Conservation (phyloP, 2,888 invertebrate genomes). For the Eudemis profundana region DNA sequence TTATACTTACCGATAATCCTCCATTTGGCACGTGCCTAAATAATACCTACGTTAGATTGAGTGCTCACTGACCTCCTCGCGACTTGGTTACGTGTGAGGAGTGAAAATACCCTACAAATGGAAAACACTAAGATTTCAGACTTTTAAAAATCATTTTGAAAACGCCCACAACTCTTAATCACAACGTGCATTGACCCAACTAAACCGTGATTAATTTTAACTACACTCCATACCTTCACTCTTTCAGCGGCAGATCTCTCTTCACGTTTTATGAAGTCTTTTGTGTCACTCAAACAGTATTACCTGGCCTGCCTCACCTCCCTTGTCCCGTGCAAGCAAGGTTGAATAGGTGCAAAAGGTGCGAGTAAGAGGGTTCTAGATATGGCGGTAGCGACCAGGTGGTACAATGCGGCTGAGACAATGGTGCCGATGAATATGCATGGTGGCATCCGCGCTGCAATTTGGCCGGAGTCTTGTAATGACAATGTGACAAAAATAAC, state of each 20-base stretch:
- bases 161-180: slow-evolving; percentile 22
- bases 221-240: slow-evolving; percentile 58
- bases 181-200: slow-evolving; percentile 39
- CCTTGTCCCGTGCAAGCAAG: neutral
- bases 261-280: slow-evolving; percentile 73
- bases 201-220: slow-evolving; percentile 50
- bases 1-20: too few species aligned
- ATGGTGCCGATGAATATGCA: slow-evolving; percentile 79
- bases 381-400: slow-evolving; percentile 60
- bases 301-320: slow-evolving; percentile 50
- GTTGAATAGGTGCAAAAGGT: slow-evolving; percentile 5
- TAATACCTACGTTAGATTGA: too few species aligned
- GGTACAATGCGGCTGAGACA: slow-evolving; percentile 77
- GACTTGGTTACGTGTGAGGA: too few species aligned
- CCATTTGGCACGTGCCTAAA: too few species aligned
- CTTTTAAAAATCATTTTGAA: neutral
- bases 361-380: slow-evolving; percentile 51
- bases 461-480: slow-evolving; percentile 79
- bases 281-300: slow-evolving; percentile 63
- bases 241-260: slow-evolving; percentile 64
- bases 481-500: slow-evolving; percentile 82
- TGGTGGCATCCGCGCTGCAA: slow-evolving; percentile 76
- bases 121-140: neutral
- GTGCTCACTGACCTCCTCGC: too few species aligned
- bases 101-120: too few species aligned